Conservation (phyloP, 1,140 invertebrate genomes). For the Cecropterus lyciades region DNA sequence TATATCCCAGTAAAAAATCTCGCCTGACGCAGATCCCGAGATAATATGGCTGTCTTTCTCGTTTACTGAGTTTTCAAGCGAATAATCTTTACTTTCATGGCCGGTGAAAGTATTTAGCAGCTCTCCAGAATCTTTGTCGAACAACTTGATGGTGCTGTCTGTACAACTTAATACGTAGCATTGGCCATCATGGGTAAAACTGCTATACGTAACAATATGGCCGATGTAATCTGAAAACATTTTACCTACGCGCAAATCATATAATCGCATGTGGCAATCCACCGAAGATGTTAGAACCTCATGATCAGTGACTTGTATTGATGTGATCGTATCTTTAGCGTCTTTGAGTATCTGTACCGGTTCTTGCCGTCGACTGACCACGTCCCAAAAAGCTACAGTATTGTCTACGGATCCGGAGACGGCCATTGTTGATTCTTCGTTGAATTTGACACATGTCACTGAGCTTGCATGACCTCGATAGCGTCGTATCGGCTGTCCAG, state of each 20-base stretch:
- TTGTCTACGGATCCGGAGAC: conserved; percentile 97
- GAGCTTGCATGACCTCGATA: conserved; percentile 94
- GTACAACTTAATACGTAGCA: conserved; percentile 94
- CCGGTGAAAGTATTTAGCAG: conserved; percentile 89
- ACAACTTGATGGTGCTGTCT: conserved; percentile 91
- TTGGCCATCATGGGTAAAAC: conserved; percentile 93
- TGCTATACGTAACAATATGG: conserved; percentile 89
- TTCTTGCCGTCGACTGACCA: conserved; percentile 67
- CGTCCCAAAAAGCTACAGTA: conserved; percentile 95
- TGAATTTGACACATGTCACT: conserved; percentile 95
- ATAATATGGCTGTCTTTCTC: conserved; percentile 92
- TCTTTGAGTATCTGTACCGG: conserved; percentile 90
- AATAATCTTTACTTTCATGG: conserved; percentile 91
- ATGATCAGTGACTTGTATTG: conserved; percentile 93
- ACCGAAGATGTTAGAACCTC: conserved; percentile 96
- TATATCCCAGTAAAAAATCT: conserved; percentile 95
- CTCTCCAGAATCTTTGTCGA: conserved; percentile 90
- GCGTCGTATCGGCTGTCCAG: conserved; percentile 91
- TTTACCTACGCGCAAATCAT: conserved; percentile 95
- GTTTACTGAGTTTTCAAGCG: conserved; percentile 94
- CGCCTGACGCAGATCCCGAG: conserved; percentile 94
- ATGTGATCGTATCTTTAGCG: conserved; percentile 96
- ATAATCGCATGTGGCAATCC: conserved; percentile 94
- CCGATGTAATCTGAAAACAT: conserved; percentile 94
- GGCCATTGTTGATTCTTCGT: conserved; percentile 96